Conservation (phyloP, 2,888 invertebrate species). For the Zaprionus lineosus region DNA sequence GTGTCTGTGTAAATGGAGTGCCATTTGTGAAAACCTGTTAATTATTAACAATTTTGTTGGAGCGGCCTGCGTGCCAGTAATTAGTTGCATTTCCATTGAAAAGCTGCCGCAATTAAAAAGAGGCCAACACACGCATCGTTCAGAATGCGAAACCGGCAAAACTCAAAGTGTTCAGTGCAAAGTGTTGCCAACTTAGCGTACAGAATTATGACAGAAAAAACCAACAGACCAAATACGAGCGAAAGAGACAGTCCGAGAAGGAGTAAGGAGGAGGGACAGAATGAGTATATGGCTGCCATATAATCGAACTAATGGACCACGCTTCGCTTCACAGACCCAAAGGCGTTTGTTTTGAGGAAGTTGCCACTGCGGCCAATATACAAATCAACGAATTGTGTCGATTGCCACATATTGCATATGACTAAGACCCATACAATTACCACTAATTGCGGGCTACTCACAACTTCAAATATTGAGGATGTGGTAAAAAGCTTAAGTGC, state of each 20-base stretch:
- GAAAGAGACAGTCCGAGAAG: not conserved
- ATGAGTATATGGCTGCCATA: constrained; percentile 14
- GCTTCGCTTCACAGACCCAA: constrained; percentile 30
- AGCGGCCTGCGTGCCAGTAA: constrained; percentile 67
- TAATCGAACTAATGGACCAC: constrained; percentile 37
- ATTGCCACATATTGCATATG: constrained; percentile 37
- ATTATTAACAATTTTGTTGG: constrained; percentile 77
- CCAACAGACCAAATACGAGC: constrained; percentile 21
- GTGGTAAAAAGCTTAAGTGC: not conserved
- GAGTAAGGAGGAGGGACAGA: not conserved
- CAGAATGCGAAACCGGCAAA: constrained; percentile 35
- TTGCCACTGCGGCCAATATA: constrained; percentile 30
- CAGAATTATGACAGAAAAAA: constrained; percentile 71
- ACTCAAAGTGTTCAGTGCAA: constrained; percentile 65
- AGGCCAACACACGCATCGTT: constrained; percentile 40
- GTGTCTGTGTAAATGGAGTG: constrained; percentile 15
- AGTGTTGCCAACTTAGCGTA: constrained; percentile 79
- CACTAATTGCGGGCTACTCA: constrained; percentile 36
- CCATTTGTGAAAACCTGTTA: constrained; percentile 72
- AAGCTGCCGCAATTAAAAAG: constrained; percentile 67
- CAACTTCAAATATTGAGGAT: constrained; percentile 22
- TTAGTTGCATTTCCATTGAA: constrained; percentile 77
- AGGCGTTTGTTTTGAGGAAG: constrained; percentile 30
- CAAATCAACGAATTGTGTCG: constrained; percentile 16
- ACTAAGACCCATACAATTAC: constrained; percentile 14